Evolutionary conservation across 2,888 invertebrate species (phyloP).

Genomic region (Sinhomidia bicolor): DNA sequence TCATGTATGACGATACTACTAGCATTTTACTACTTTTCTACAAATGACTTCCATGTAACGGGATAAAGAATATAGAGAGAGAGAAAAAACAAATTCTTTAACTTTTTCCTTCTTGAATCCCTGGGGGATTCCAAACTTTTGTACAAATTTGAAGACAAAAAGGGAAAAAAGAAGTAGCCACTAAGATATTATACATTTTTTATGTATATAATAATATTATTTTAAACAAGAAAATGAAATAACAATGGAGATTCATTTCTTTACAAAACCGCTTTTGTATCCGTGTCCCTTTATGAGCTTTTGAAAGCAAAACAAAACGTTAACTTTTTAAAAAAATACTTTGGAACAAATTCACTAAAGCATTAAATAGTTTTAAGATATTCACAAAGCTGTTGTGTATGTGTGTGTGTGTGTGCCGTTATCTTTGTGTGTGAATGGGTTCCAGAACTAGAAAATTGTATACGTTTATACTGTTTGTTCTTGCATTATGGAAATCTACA

Average conservation of each 20-base stretch:
- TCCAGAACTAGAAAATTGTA: not conserved
- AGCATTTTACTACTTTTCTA: conserved; percentile 29
- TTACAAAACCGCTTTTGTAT: not conserved
- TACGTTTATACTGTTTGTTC: not conserved
- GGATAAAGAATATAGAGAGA: not conserved
- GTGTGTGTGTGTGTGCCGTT: no score
- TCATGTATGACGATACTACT: not conserved
- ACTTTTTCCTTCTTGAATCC: conserved; percentile 47
- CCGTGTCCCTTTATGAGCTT: conserved; percentile 28
- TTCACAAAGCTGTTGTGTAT: conserved; percentile 13
- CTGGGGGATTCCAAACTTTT: conserved; percentile 61
- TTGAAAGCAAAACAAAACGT: not conserved
- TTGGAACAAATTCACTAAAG: conserved; percentile 7
- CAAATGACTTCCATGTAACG: conserved; percentile 5
- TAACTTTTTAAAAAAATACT: conserved; percentile 13
- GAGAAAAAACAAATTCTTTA: conserved; percentile 55
- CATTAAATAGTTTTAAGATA: conserved; percentile 24
- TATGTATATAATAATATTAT: not conserved
- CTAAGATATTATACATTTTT: conserved; percentile 22
- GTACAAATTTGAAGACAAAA: conserved; percentile 56
- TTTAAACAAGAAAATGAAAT: not conserved
- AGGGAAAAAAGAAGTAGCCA: conserved; percentile 30
- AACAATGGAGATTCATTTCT: not conserved
- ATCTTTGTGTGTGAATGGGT: not conserved
- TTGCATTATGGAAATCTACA: no score